phyloP scores from a whole-genome alignment of 2,888 invertebrate species.

The Athalia circularis region DNA sequence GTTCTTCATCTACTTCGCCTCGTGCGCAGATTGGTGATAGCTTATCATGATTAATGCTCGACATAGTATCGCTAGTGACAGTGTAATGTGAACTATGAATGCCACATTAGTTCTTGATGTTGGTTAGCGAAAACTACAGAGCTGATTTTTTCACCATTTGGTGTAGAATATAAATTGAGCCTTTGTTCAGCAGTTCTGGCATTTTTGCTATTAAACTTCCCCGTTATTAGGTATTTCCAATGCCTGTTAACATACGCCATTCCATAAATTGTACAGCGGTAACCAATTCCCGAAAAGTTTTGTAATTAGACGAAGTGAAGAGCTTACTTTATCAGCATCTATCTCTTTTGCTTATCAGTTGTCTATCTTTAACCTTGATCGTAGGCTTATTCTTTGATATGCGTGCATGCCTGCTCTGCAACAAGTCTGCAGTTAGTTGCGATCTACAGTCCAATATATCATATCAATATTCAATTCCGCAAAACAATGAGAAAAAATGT shows the following conservation, averaged over 20 bases:
- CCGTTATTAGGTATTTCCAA: neutral
- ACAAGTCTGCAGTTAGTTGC: slow-evolving; percentile 1
- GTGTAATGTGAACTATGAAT: neutral
- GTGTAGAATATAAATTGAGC: too few relatives aligned
- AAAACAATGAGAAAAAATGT: too few relatives aligned
- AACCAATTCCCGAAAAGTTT: neutral
- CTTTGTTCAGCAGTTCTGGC: too few relatives aligned
- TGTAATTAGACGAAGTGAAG: neutral
- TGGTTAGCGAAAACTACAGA: slow-evolving; percentile 13
- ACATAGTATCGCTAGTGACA: neutral
- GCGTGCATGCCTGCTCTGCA: neutral
- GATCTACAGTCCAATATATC: neutral
- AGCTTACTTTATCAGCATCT: slow-evolving; percentile 16
- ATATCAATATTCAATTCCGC: too few relatives aligned
- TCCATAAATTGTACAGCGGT: neutral
- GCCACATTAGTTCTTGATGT: neutral
- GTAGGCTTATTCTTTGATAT: slow-evolving; percentile 11
- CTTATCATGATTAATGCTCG: slow-evolving; percentile 31
- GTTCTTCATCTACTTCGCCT: neutral
- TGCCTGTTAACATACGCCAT: neutral
- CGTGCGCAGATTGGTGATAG: slow-evolving; percentile 37
- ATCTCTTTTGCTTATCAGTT: slow-evolving; percentile 17
- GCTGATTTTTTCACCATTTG: neutral
- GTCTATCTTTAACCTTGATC: neutral
- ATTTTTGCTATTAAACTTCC: too few relatives aligned